Base-by-base conservation (phyloP, 2,797 vertebrate genomes). In the Coreius guichenoti region DNA sequence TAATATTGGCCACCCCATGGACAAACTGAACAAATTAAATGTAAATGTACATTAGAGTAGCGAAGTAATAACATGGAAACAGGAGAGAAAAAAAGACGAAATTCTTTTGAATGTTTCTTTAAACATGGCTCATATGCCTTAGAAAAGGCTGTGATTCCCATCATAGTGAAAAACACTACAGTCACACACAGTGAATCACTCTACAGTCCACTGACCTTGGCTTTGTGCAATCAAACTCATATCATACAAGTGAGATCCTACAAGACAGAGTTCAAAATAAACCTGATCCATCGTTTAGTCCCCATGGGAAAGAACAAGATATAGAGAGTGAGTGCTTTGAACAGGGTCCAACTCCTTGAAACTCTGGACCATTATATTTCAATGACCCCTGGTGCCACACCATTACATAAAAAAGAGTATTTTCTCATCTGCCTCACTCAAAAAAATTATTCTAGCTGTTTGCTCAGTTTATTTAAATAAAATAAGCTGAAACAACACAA, bases 281-380 rank as follows among this genome's bases (percentile, higher is more conserved):
- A 81, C 79, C 47, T 47, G 76, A 85, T 82, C 85, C 61, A 85
- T 84, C 14, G 67, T 82, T 82, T 36, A 47, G 16, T 86, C 39
- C 72, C 70, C 80, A 81, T 45, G 78, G 54, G 84, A 86, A 76
- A 80, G 70, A 39, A 33, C n/a, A 33, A 83, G 29, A 51, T 56
- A 72, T 77, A 43, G 78, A 43, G 63, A 49, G 45, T 49, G 68
- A 58, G 58, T 45, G 83, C 75, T 76, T 81, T 84, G 87, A 90
- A 87, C 56, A 68, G 36, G 0, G 75, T 81, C 86, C 84, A 86
- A 65, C 45, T 75, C 36, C 74, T 80, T 72, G 58, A 89, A 85
- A 85, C 79, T 75, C 79, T 83, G 82, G 67, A 80, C 75, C 77
- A 84, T 88, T 86, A 84, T 61, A 89, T 83, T 69, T 83, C 80